phyloP scores from a whole-genome alignment of 92 coral and sea anemone species.

The Virgularia gustaviana region DNA sequence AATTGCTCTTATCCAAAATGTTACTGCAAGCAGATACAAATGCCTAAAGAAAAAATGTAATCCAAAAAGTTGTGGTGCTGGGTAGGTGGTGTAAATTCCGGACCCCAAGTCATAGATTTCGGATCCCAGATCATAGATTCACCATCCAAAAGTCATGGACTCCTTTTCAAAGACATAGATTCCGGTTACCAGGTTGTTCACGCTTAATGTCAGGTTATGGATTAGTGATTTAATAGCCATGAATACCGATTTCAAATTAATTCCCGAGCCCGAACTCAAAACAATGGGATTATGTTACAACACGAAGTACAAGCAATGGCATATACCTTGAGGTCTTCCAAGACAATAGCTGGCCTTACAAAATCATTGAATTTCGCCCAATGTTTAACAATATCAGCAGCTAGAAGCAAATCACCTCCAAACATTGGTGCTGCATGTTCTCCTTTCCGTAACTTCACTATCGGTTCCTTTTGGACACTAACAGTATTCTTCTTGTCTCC shows the following conservation, averaged over 20 bases:
- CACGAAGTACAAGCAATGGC: no score
- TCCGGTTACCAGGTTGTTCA: no score
- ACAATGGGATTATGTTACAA: no score
- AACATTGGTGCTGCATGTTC: constrained; percentile 71
- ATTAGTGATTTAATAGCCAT: no score
- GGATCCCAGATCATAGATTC: no score
- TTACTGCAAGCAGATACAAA: constrained; percentile 87
- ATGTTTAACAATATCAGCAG: constrained; percentile 64
- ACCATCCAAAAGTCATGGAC: no score
- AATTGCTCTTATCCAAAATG: constrained; percentile 72
- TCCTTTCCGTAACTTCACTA: constrained; percentile 3
- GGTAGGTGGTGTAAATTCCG: no score
- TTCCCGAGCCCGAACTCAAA: no score
- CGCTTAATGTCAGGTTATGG: background rate
- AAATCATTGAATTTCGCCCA: constrained; percentile 53
- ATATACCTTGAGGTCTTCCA: constrained; percentile 26
- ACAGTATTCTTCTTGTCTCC: constrained; percentile 4
- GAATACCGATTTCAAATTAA: background rate
- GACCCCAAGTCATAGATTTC: no score
- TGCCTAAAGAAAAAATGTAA: constrained; percentile 61
- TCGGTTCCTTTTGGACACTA: background rate
- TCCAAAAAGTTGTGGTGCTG: no score
- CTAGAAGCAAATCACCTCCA: constrained; percentile 85
- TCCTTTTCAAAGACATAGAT: no score
- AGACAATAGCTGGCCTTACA: constrained; percentile 10